Percentiles rank a stretch among this genome's conserved stretches.
Conservation (phyloP, 35 echinoderm and acorn worm genomes). For the Ophioderma brevispina region DNA sequence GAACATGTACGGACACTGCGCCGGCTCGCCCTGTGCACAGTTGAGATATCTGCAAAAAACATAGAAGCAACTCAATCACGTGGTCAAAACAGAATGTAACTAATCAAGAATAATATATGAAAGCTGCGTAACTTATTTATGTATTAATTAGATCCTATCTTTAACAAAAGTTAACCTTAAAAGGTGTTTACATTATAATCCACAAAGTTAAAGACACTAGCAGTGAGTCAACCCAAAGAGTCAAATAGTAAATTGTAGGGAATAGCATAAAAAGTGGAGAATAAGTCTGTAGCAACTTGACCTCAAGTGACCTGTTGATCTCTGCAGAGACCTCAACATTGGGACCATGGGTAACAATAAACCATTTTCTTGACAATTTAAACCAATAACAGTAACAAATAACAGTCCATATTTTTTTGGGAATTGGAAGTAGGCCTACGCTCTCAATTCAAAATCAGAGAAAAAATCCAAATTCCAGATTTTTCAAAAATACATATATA, state of each 20-base stretch:
- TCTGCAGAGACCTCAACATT: too few species aligned
- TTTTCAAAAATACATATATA: background rate
- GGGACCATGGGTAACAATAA: too few species aligned
- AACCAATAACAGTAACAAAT: too few species aligned
- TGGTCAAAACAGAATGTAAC: background rate
- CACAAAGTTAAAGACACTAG: background rate
- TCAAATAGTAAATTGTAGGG: too few species aligned
- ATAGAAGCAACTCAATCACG: background rate
- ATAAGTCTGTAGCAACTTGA: too few species aligned
- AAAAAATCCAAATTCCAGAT: background rate
- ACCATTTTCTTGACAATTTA: too few species aligned
- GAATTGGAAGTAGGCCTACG: background rate
- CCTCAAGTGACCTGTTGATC: too few species aligned
- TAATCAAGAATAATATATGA: background rate
- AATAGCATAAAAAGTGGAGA: too few species aligned
- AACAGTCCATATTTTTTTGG: too few species aligned
- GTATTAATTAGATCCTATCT: background rate
- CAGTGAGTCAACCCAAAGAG: background rate
- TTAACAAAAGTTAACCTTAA: background rate
- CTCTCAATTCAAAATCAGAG: background rate
- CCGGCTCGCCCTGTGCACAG: conserved; percentile 74
- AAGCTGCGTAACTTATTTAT: background rate
- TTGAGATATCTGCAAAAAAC: conserved; percentile 54
- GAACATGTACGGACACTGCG: conserved; percentile 75
- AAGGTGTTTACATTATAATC: background rate